Conservation (phyloP, 2,797 vertebrate genomes). For the Microcaecilia unicolor region DNA sequence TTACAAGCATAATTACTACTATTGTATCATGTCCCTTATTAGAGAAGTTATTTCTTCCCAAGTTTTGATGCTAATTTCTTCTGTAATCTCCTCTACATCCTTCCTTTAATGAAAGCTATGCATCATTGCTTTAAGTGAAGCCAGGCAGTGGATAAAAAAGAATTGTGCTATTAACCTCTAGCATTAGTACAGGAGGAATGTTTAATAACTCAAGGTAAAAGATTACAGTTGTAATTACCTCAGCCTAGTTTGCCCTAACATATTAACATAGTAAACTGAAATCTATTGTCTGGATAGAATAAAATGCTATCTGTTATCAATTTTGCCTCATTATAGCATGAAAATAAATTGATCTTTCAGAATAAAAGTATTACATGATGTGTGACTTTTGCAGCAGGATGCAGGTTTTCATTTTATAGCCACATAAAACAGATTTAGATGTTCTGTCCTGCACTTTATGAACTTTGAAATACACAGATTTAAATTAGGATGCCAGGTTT, state of each 20-base stretch:
- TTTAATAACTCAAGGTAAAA: constrained; percentile 28
- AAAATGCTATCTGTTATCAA: constrained; percentile 12
- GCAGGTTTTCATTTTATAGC: not conserved
- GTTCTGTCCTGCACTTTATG: not conserved
- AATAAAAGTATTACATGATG: not conserved
- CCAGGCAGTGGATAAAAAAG: constrained; percentile 21
- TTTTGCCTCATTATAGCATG: constrained; percentile 12
- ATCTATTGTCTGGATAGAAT: constrained; percentile 12
- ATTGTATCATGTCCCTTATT: not conserved
- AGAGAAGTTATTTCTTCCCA: constrained; percentile 14
- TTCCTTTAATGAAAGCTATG: constrained; percentile 19
- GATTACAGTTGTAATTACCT: constrained; percentile 23
- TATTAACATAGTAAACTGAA: constrained; percentile 20
- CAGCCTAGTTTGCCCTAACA: constrained; percentile 11
- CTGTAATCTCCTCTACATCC: constrained; percentile 6
- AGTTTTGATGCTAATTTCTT: constrained; percentile 11
- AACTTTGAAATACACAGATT: not conserved
- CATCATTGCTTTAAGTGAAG: constrained; percentile 27
- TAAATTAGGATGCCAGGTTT: not conserved
- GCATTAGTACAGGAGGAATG: constrained; percentile 24
- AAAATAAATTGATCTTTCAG: constrained; percentile 10
- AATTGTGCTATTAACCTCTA: constrained; percentile 29
- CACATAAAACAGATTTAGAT: constrained; percentile 6
- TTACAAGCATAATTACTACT: not conserved
- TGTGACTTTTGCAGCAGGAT: constrained; percentile 11